These are phyloP conservation scores for Lutraria rhynchaena DNA, from an alignment of 1,140 invertebrate genomes.

Conservation along the genomic window DNA sequence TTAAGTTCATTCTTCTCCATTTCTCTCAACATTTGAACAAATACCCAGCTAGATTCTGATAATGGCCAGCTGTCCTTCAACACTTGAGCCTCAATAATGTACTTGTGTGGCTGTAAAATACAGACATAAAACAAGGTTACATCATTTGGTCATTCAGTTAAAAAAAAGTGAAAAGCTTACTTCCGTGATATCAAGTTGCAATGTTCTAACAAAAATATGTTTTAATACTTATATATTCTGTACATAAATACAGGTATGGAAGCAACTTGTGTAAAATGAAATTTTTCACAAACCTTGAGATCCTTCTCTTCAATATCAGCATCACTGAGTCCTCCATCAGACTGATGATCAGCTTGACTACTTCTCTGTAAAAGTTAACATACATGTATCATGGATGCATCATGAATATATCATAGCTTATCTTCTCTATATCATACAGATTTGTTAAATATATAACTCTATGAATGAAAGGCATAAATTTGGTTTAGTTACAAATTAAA, in stretches of 20 bases:
- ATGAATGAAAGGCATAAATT: too few relatives aligned
- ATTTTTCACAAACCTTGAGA: too few relatives aligned
- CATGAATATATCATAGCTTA: neutral
- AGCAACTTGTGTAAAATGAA: too few relatives aligned
- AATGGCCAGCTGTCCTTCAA: conserved; percentile 81
- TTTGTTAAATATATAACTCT: too few relatives aligned
- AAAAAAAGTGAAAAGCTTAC: too few relatives aligned
- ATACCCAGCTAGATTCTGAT: conserved; percentile 78
- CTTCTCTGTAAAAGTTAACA: conserved; percentile 64
- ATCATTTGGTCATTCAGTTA: too few relatives aligned
- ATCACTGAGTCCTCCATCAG: conserved; percentile 65
- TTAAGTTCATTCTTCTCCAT: conserved; percentile 81
- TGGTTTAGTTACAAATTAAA: too few relatives aligned
- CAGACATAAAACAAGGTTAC: neutral
- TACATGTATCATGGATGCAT: neutral
- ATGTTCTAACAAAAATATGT: too few relatives aligned
- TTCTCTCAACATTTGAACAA: conserved; percentile 81
- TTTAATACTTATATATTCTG: too few relatives aligned
- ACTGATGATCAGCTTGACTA: conserved; percentile 65
- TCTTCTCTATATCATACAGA: too few relatives aligned
- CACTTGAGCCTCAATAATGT: conserved; percentile 80
- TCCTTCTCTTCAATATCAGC: conserved; percentile 68
- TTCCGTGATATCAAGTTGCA: too few relatives aligned
- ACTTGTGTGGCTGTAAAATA: conserved; percentile 80
- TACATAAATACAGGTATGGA: too few relatives aligned